A percentile compares a stretch with the other conserved stretches of the same genome.
Conservation (phyloP, 37 sponge, comb jelly and placozoan genomes). For the Hexactinellida sp. region DNA sequence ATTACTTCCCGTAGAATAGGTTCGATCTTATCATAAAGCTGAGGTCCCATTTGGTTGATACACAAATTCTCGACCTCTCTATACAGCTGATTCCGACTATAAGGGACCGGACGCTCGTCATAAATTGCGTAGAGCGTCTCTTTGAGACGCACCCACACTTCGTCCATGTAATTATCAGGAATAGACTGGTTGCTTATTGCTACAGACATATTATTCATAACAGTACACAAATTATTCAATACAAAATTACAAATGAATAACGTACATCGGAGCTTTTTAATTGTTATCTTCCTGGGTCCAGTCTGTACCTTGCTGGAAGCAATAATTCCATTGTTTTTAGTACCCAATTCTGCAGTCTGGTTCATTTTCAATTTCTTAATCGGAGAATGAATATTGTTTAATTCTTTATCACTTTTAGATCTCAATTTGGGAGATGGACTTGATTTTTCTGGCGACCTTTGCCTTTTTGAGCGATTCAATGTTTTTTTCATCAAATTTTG, state of each 20-base stretch:
- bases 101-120: conserved; percentile 7
- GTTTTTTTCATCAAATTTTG: not conserved
- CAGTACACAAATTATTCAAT: not conserved
- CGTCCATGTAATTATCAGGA: conserved; percentile 13
- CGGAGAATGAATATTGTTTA: not conserved
- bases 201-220: not conserved
- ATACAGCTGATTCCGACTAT: conserved; percentile 3
- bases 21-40: conserved; percentile 3
- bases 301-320: not conserved
- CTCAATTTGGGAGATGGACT: not conserved
- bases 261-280: not conserved
- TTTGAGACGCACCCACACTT: not conserved
- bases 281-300: not conserved
- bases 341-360: not conserved
- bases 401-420: not conserved
- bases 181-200: not conserved
- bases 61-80: not conserved
- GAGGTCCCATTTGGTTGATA: conserved; percentile 4
- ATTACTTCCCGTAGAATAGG: not conserved
- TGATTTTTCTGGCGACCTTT: not conserved
- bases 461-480: not conserved
- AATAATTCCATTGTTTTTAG: not conserved
- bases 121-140: conserved; percentile 5
- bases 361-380: not conserved
- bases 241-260: not conserved